These are phyloP conservation scores for Boleophthalmus pectinirostris DNA, from an alignment of 2,113 vertebrate genomes.

Conservation along the genomic window DNA sequence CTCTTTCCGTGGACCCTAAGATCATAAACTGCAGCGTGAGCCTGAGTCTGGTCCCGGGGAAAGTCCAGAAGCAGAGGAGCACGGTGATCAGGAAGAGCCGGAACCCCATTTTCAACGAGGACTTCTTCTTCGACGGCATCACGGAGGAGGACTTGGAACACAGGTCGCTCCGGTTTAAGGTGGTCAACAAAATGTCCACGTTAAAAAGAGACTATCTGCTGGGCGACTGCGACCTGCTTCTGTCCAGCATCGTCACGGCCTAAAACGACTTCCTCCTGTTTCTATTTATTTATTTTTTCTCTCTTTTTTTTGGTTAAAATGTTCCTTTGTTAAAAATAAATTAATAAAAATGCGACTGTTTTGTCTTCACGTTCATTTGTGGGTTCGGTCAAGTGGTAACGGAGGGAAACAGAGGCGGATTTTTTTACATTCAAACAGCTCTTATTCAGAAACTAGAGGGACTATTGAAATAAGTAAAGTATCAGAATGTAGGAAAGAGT, in stretches of 20 bases:
- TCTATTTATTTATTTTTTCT: conserved; percentile 66
- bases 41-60: conserved; percentile 82
- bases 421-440: no score
- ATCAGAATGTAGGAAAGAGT: no score
- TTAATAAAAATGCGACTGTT: conserved; percentile 31
- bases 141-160: conserved; percentile 78
- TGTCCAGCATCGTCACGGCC: conserved; percentile 67
- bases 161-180: conserved; percentile 83
- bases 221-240: conserved; percentile 75
- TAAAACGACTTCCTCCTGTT: conserved; percentile 36
- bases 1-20: conserved; percentile 76
- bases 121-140: conserved; percentile 88
- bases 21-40: conserved; percentile 84
- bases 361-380: conserved; percentile 25
- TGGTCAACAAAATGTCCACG: conserved; percentile 81
- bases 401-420: no score
- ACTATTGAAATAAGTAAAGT: no score
- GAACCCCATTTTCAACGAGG: conserved; percentile 89
- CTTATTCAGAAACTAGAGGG: no score
- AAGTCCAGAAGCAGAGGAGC: conserved; percentile 85
- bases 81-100: conserved; percentile 86
- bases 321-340: conserved; percentile 69
- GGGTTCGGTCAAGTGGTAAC: no score
- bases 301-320: conserved; percentile 51
- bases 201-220: conserved; percentile 82